Conservation (phyloP, 2,888 invertebrate species). For the Unio pictorum region DNA sequence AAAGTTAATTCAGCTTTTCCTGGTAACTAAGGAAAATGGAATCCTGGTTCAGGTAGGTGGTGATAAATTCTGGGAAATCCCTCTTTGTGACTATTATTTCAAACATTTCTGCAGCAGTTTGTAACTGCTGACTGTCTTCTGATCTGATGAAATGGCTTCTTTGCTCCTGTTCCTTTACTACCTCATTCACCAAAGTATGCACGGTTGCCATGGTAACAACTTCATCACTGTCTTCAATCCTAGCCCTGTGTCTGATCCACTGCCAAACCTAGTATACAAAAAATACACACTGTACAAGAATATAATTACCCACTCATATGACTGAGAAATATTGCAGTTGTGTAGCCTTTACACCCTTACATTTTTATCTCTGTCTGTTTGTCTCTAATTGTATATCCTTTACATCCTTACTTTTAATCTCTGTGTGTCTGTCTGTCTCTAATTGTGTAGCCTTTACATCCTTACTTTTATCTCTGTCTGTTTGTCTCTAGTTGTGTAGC, state of each 20-base stretch:
- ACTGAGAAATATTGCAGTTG: too few species aligned
- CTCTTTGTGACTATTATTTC: slow-evolving; percentile 77
- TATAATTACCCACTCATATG: too few species aligned
- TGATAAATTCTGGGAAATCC: slow-evolving; percentile 80
- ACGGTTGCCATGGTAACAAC: slow-evolving; percentile 75
- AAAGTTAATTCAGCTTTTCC: slow-evolving; percentile 2
- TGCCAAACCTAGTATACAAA: slow-evolving; percentile 77
- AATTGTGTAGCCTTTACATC: too few species aligned
- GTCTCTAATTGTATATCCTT: too few species aligned
- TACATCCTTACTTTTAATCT: too few species aligned
- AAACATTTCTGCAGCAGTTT: slow-evolving; percentile 74
- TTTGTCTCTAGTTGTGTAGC: too few species aligned
- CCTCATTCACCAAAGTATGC: slow-evolving; percentile 72
- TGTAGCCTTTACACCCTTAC: too few species aligned
- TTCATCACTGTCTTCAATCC: slow-evolving; percentile 75
- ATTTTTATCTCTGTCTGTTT: too few species aligned
- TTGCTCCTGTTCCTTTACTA: slow-evolving; percentile 64
- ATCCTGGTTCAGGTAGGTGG: slow-evolving; percentile 61
- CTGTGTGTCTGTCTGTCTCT: too few species aligned
- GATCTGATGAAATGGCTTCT: slow-evolving; percentile 26
- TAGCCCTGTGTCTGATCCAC: slow-evolving; percentile 79
- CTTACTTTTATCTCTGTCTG: too few species aligned
- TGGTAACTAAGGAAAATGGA: slow-evolving; percentile 20
- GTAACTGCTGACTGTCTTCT: slow-evolving; percentile 23
- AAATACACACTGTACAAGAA: too few species aligned